A percentile compares a stretch with the other conserved stretches of the same genome.
Conservation (phyloP, 2,113 vertebrate species). For the Mesitornis unicolor region DNA sequence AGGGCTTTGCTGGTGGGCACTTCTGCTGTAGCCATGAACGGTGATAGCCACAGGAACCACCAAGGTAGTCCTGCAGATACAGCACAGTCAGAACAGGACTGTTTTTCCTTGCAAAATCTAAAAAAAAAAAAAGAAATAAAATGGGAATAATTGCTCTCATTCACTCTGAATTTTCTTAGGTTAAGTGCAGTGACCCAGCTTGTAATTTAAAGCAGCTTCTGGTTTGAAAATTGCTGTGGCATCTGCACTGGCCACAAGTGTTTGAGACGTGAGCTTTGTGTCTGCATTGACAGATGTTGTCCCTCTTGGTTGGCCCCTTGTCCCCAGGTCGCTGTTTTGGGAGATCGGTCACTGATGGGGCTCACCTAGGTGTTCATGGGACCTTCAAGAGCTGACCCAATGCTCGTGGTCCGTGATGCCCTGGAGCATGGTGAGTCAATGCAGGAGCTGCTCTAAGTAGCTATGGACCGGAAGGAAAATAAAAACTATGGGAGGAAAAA, state of each 20-base stretch:
- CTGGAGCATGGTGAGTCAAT: accelerated
- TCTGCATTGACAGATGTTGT: accelerated
- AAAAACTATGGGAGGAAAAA: background rate
- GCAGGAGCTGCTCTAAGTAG: no score
- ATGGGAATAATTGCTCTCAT: background rate
- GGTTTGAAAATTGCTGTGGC: background rate
- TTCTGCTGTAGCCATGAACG: accelerated
- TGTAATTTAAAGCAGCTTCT: background rate
- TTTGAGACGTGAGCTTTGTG: background rate
- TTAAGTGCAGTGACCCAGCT: background rate
- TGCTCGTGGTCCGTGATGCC: accelerated
- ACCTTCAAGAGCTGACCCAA: background rate
- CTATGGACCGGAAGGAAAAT: no score
- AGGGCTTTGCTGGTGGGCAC: accelerated
- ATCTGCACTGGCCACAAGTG: background rate
- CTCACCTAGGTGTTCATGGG: accelerated
- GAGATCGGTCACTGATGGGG: background rate
- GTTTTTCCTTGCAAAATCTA: accelerated
- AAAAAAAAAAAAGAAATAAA: no score
- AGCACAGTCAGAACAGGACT: background rate
- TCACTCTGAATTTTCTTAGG: background rate
- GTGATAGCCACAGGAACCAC: no score
- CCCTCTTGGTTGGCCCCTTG: background rate
- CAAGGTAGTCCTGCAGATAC: background rate
- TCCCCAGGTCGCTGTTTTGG: accelerated